A percentile compares a stretch with the other conserved stretches of the same genome.
Evolutionary conservation across 2,888 invertebrate genomes (phyloP).

Genomic region (Harpalus rubripes): DNA sequence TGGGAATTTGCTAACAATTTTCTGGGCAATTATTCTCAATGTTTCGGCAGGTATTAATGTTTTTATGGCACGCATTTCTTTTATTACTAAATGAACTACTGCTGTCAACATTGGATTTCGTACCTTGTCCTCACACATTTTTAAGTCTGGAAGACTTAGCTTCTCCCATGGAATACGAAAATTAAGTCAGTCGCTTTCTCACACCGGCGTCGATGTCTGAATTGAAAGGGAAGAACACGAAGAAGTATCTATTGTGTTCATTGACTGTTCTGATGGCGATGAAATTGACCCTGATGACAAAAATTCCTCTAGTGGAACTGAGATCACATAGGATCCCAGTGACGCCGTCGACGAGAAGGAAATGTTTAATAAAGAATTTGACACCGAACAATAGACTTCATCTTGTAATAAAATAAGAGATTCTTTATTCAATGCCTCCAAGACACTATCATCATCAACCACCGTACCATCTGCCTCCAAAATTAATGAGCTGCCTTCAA

Average conservation of each 20-base stretch:
- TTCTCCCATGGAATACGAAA: conserved; percentile 15
- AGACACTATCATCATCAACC: conserved; percentile 3
- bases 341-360: background rate
- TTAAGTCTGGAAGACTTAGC: background rate
- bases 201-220: background rate
- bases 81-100: conserved; percentile 13
- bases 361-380: conserved; percentile 6
- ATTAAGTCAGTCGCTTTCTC: conserved; percentile 4
- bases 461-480: conserved; percentile 20
- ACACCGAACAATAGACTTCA: background rate
- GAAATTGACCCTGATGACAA: background rate
- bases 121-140: background rate
- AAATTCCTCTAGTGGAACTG: background rate
- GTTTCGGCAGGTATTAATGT: conserved; percentile 14
- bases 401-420: background rate
- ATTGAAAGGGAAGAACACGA: background rate
- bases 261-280: background rate
- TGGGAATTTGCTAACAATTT: conserved; percentile 16
- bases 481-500: background rate
- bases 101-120: background rate
- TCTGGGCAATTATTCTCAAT: conserved; percentile 16
- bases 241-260: background rate
- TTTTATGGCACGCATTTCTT: conserved; percentile 5
- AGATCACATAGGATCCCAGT: conserved; percentile 1
- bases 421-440: conserved; percentile 16